Evolutionary conservation across 2,797 vertebrate genomes (phyloP).

Genomic region (Falco rusticolus): DNA sequence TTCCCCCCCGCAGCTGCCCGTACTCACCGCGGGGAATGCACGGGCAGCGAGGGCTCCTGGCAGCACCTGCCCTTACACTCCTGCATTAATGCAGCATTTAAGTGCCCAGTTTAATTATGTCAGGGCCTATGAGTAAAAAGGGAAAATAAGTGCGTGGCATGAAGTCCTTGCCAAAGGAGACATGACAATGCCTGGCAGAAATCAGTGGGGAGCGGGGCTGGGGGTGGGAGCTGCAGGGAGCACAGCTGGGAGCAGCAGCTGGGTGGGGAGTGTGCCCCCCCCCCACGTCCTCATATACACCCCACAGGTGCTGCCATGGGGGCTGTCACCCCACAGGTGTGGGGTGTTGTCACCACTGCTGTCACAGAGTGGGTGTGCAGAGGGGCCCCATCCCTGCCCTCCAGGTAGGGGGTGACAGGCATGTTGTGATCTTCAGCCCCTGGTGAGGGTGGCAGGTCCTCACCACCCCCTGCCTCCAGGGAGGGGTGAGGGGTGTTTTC

Average conservation of each 20-base stretch:
- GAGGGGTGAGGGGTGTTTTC: rapidly evolving
- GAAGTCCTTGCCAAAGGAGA: neutral
- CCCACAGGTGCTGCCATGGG: neutral
- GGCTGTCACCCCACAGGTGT: no score
- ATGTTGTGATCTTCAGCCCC: neutral
- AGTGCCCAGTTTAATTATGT: rapidly evolving
- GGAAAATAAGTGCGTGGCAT: rapidly evolving
- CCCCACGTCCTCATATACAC: neutral
- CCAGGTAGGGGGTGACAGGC: neutral
- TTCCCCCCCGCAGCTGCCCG: neutral
- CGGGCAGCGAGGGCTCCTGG: neutral
- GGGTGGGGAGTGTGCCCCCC: neutral
- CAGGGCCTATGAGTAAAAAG: neutral
- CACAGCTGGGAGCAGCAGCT: neutral
- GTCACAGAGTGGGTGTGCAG: rapidly evolving
- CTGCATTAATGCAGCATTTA: rapidly evolving
- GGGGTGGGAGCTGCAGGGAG: neutral
- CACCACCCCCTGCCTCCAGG: neutral
- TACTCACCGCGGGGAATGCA: neutral
- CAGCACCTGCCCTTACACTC: neutral
- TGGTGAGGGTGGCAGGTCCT: neutral
- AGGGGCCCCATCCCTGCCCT: neutral
- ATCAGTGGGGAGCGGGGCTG: no score
- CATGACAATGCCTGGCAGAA: rapidly evolving
- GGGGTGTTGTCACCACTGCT: neutral